These are phyloP conservation scores for Huso huso DNA, from an alignment of 2,797 vertebrate genomes.

Conservation along the genomic window DNA sequence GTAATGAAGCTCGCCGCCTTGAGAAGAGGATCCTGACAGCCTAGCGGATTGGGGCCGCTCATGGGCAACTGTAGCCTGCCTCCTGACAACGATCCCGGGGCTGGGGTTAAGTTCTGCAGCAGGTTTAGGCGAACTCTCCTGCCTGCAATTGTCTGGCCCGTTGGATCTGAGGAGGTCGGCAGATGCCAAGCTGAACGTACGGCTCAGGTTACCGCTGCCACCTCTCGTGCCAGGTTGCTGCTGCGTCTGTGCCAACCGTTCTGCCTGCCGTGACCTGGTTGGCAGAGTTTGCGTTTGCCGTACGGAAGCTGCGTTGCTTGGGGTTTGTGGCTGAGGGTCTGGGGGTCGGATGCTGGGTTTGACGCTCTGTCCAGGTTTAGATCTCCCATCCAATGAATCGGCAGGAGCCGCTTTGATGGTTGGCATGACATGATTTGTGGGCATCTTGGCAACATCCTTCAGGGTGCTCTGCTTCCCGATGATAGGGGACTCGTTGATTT, in stretches of 20 bases:
- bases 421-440: slow-evolving; percentile 67
- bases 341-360: slow-evolving; percentile 70
- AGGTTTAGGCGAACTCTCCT: slow-evolving; percentile 40
- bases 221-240: slow-evolving; percentile 27
- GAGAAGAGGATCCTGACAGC: slow-evolving; percentile 36
- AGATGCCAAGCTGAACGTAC: slow-evolving; percentile 85
- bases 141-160: slow-evolving; percentile 64
- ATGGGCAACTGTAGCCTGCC: slow-evolving; percentile 34
- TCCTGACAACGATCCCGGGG: slow-evolving; percentile 46
- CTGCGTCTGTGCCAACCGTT: slow-evolving; percentile 18
- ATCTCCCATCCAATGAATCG: slow-evolving; percentile 41
- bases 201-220: slow-evolving; percentile 54
- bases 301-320: slow-evolving; percentile 25
- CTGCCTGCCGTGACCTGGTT: slow-evolving; percentile 25
- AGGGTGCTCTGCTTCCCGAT: slow-evolving; percentile 26
- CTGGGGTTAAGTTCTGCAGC: slow-evolving; percentile 27
- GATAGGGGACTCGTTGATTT: slow-evolving; percentile 43
- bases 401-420: slow-evolving; percentile 53
- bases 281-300: slow-evolving; percentile 34
- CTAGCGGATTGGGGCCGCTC: slow-evolving; percentile 73
- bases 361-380: slow-evolving; percentile 72
- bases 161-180: slow-evolving; percentile 79
- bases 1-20: slow-evolving; percentile 37
- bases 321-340: slow-evolving; percentile 18
- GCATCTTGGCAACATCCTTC: slow-evolving; percentile 55